Conservation (phyloP, 2,797 vertebrate species). For the Leuciscus waleckii region DNA sequence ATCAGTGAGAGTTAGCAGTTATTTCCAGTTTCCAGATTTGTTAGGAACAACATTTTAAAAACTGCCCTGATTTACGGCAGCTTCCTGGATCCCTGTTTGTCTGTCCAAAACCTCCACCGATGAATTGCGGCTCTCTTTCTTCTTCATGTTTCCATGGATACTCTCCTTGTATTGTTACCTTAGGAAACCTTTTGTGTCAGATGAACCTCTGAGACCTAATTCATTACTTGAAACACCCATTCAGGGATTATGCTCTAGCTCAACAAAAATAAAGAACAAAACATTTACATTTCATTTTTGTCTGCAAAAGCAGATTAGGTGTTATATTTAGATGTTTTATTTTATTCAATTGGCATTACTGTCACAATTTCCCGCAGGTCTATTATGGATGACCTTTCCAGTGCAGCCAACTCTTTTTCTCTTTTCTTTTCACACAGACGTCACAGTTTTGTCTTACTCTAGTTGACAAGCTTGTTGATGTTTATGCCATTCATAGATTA, state of each 20-base stretch:
- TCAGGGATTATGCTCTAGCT: not conserved
- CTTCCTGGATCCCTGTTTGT: slow-evolving; percentile 39
- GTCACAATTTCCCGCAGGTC: not conserved
- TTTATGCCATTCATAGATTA: not conserved
- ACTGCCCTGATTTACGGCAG: slow-evolving; percentile 69
- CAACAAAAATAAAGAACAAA: not conserved
- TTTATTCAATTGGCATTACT: not conserved
- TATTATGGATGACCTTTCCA: not conserved
- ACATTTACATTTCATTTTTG: not conserved
- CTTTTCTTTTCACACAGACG: not conserved
- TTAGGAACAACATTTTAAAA: slow-evolving; percentile 73
- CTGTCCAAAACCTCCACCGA: slow-evolving; percentile 67
- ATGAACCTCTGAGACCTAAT: not conserved
- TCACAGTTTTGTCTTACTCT: not conserved
- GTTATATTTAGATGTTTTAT: not conserved
- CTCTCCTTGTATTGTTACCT: slow-evolving; percentile 72
- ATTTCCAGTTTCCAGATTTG: slow-evolving; percentile 81
- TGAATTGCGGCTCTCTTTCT: slow-evolving; percentile 71
- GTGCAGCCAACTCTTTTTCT: not conserved
- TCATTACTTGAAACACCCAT: not conserved
- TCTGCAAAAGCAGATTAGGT: not conserved
- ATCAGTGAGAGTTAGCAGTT: slow-evolving; percentile 78
- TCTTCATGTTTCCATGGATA: slow-evolving; percentile 81
- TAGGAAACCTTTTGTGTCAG: slow-evolving; percentile 75
- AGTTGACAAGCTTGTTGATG: not conserved